Percentiles rank a stretch among this genome's conserved stretches.
These are phyloP conservation scores for Coenonympha glycerion DNA, from an alignment of 2,888 invertebrate genomes.

Conservation along the genomic window DNA sequence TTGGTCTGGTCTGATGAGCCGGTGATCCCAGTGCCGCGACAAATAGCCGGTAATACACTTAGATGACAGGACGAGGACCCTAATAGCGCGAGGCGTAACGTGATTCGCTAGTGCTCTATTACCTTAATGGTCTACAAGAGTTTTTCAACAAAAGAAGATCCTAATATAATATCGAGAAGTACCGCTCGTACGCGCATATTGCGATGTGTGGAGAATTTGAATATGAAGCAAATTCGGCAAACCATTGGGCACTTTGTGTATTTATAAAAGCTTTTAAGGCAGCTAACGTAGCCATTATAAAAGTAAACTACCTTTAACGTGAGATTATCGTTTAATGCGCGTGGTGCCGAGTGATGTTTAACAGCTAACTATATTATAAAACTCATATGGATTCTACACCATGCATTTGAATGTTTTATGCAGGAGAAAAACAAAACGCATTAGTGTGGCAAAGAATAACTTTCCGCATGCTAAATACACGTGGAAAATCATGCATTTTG, in stretches of 20 bases:
- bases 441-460: too few relatives aligned
- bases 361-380: too few relatives aligned
- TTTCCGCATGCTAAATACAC: too few relatives aligned
- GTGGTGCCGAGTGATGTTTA: conserved; percentile 29
- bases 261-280: conserved; percentile 24
- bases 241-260: conserved; percentile 14
- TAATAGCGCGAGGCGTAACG: conserved; percentile 62
- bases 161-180: conserved; percentile 59
- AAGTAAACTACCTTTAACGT: conserved; percentile 28
- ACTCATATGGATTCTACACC: too few relatives aligned
- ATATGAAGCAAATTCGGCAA: conserved; percentile 29
- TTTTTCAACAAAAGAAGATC: conserved; percentile 59
- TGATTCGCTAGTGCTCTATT: conserved; percentile 64
- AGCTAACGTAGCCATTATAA: conserved; percentile 13
- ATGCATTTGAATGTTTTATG: too few relatives aligned
- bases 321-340: conserved; percentile 25
- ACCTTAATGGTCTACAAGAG: conserved; percentile 62
- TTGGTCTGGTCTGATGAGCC: conserved; percentile 42
- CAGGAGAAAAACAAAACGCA: too few relatives aligned
- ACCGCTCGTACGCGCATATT: conserved; percentile 36
- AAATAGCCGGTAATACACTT: conserved; percentile 68
- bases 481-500: too few relatives aligned
- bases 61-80: conserved; percentile 45
- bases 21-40: conserved; percentile 57
- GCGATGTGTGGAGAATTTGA: conserved; percentile 45